Base-by-base conservation (phyloP, 2,797 vertebrate genomes). In the Notolabrus celidotus region DNA sequence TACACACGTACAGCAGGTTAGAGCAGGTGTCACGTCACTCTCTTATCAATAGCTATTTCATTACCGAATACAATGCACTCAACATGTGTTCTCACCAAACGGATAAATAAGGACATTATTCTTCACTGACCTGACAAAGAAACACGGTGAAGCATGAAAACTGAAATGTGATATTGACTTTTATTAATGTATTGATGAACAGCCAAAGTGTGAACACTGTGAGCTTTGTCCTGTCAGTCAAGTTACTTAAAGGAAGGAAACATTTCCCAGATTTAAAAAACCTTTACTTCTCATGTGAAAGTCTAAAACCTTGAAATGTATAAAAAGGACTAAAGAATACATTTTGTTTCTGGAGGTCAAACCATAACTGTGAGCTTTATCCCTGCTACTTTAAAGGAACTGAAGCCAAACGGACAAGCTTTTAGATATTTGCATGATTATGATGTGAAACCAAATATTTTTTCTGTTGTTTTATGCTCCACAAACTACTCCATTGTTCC, bases 31-130 rank as follows among this genome's bases (percentile, higher is more conserved):
- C 80, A 84, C 59, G 69, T 70, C 41, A 75, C 68, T 77, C 47
- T 10, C 41, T 86, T 87, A 92, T 90, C 86, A 57, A 67, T 55
- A 59, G 62, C 50, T 67, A 31, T 77, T 86, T 83, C 82, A 92
- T 90, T 91, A 88, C 45, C 45, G 15, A 34, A 42, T 70, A 75
- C 84, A 83, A 53, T 75, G 52, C 8, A 42, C 53, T 69, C 60
- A 74, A 75, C 85, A 82, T 67, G 54, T 89, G 88, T 85, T 74
- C 73, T 85, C 54, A 52, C 47, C 47, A 74, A 75, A 68, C 67
- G 67, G 73, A 91, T 84, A 86, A 88, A 89, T 77, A 4, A 47
- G 38, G 64, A 83, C 68, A 83, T 77, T 76, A 1, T 72, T 64
- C 43, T 49, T 47, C 56, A 55, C 11, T 23, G 33, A 8, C 20